Base-by-base conservation (phyloP, 2,113 vertebrate species). In the Mirza zaza region DNA sequence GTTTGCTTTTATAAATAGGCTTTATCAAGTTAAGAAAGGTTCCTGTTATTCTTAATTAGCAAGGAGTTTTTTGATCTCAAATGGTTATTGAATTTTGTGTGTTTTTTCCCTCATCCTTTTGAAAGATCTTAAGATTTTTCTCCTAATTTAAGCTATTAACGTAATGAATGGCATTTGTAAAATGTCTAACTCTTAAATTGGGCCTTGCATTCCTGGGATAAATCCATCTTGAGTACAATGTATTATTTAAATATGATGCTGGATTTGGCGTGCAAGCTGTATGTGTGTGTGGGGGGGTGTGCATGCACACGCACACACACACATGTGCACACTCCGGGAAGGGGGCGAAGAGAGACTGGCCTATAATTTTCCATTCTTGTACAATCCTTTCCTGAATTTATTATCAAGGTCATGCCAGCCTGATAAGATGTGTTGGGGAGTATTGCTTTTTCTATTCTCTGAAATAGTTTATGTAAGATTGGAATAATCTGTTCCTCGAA, bases 41-140 rank as follows among this genome's bases (percentile, higher is more conserved):
- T 89, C 71, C 29, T 13, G 6, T 77, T 85, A 70, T 77, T 93
- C 34, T 88, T 87, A 68, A n/a, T 93, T 86, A 93, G 25, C 39
- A 36, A 76, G 67, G 48, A 82, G 14, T 85, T 94, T 94, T 45
- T 91, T 42, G 3, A 73, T 83, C 23, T 61, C 57, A 95, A 48
- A 23, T 82, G 15, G 17, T 92, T 36, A 25, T 67, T 93, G 32
- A 48, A 25, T 94, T 77, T 89, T 89, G 45, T 3, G 6, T 87
- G n/a, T 21, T 29, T 93, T 80, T 93, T 84, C 77, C n/a, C 27
- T 97, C 73, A 18, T 70, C 61, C 82, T 81, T 92, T 96, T 36
- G 73, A 67, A 27, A 89, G 39, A 93, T 89, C 18, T 71, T 87
- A 87, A 87, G 11, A 6, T 34, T 95, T 91, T 93, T 71, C 73